phyloP scores from a whole-genome alignment of 2,113 vertebrate species.

The Herpetotheres cachinnans region DNA sequence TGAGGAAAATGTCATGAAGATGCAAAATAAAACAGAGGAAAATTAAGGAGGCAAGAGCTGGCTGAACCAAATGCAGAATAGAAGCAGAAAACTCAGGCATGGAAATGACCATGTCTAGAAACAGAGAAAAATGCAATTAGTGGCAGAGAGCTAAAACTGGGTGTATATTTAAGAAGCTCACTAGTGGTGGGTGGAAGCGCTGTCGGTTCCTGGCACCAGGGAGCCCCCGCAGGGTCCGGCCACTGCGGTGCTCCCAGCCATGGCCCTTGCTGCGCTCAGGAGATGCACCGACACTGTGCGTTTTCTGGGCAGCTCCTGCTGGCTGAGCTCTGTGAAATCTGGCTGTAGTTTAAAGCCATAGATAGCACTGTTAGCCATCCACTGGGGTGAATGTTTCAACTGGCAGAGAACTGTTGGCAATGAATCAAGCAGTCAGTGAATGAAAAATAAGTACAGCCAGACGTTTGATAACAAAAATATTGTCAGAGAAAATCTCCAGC shows the following conservation, averaged over 20 bases:
- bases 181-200: neutral
- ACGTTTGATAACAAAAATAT: slow-evolving; percentile 26
- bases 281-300: neutral
- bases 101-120: neutral
- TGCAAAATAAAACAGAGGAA: neutral
- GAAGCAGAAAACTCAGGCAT: neutral
- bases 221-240: neutral
- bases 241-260: neutral
- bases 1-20: neutral
- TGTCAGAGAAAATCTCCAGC: neutral
- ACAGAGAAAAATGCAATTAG: neutral
- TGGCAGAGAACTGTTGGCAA: neutral
- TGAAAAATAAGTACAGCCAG: slow-evolving; percentile 17
- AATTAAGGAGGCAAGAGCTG: neutral
- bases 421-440: slow-evolving; percentile 8
- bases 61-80: neutral
- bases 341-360: neutral
- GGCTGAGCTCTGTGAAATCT: neutral
- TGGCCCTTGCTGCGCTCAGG: fast-evolving
- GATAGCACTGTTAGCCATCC: neutral
- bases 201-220: neutral
- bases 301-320: neutral
- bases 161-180: neutral
- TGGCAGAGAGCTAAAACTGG: neutral
- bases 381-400: neutral